These are phyloP conservation scores for Apodemus agrarius DNA, from an alignment of 2,797 vertebrate genomes.

Conservation along the genomic window DNA sequence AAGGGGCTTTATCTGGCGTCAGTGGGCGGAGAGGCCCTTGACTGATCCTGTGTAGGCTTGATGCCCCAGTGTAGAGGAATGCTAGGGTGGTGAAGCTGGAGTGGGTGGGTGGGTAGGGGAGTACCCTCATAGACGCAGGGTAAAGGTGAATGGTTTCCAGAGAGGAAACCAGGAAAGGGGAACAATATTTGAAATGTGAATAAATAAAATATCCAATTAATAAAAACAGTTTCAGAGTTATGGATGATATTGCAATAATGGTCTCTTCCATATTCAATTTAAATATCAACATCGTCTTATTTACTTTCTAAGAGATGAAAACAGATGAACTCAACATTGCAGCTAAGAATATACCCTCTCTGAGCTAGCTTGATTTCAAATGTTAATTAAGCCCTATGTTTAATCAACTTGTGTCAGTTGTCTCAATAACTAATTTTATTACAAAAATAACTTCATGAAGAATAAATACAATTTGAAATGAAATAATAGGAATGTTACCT, in stretches of 20 bases:
- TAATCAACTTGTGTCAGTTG: neutral
- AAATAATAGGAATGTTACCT: neutral
- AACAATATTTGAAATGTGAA: too few relatives aligned
- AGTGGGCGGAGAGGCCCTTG: too few relatives aligned
- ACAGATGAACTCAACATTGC: neutral
- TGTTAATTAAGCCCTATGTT: rapidly evolving
- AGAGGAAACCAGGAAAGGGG: too few relatives aligned
- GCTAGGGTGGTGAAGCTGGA: too few relatives aligned
- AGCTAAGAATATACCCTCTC: neutral
- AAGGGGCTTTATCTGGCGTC: too few relatives aligned
- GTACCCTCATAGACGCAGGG: too few relatives aligned
- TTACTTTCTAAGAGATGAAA: neutral
- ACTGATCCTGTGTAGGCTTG: too few relatives aligned
- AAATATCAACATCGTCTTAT: neutral
- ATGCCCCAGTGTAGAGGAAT: too few relatives aligned
- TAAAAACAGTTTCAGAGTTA: neutral
- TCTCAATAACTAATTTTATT: neutral
- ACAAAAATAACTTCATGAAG: neutral
- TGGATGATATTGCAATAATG: neutral
- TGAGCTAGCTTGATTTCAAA: neutral
- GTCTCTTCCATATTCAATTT: neutral
- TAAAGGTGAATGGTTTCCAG: too few relatives aligned
- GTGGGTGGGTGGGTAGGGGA: too few relatives aligned
- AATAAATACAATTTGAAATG: neutral
- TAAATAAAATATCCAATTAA: too few relatives aligned